These are phyloP conservation scores for Neomonachus schauinslandi DNA, from an alignment of 2,113 vertebrate species.

Conservation along the genomic window DNA sequence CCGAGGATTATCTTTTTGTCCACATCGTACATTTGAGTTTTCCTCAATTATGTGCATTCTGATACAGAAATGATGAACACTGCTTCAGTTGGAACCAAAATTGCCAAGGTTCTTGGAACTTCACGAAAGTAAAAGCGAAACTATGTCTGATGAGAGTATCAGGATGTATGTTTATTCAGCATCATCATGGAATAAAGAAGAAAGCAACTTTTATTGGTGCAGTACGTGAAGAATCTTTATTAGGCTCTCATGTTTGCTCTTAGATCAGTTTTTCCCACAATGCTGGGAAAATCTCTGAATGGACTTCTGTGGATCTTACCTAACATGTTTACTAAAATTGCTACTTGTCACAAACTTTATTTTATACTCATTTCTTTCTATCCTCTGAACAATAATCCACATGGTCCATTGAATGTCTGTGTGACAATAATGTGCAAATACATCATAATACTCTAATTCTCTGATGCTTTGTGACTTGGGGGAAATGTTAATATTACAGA, in stretches of 20 bases:
- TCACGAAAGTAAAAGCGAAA: neutral
- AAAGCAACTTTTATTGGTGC: neutral
- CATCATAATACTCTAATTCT: neutral
- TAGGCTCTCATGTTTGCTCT: neutral
- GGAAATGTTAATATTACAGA: constrained; percentile 21
- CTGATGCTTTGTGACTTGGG: constrained; percentile 9
- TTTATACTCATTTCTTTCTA: neutral
- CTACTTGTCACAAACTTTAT: neutral
- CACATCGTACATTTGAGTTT: neutral
- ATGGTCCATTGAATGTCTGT: neutral
- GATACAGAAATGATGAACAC: neutral
- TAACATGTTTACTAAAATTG: constrained; percentile 41
- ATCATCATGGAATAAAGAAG: neutral
- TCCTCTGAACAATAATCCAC: constrained; percentile 33
- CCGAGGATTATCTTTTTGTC: neutral
- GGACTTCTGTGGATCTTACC: neutral
- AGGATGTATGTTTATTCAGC: neutral
- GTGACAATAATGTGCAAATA: neutral
- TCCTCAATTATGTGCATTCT: neutral
- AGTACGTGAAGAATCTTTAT: neutral
- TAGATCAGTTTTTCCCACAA: neutral
- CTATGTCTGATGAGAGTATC: neutral
- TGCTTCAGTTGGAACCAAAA: constrained; percentile 10
- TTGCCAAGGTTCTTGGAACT: neutral
- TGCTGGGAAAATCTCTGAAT: neutral